phyloP scores from a whole-genome alignment of 2,113 vertebrate genomes.

The Micromys minutus region DNA sequence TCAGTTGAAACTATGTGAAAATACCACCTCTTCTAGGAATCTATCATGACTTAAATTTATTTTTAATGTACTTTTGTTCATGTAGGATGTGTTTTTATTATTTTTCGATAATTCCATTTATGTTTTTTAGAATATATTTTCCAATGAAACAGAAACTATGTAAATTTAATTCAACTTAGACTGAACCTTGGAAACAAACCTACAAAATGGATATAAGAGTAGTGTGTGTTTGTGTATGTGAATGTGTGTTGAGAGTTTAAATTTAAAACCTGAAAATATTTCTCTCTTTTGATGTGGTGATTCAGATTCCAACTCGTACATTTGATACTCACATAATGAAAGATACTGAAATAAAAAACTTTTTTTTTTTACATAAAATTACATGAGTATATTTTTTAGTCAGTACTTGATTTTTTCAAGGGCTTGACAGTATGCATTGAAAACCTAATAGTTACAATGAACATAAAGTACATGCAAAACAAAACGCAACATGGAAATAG shows the following conservation, averaged over 20 bases:
- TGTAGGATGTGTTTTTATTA: not conserved
- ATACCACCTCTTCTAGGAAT: slow-evolving; percentile 6
- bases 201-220: not conserved
- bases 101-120: not conserved
- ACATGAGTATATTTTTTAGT: too few species aligned
- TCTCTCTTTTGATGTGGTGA: not conserved
- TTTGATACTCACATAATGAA: not conserved
- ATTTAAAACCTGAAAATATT: slow-evolving; percentile 25
- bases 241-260: not conserved
- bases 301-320: not conserved
- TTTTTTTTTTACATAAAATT: too few species aligned
- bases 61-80: not conserved
- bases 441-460: too few species aligned
- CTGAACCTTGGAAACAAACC: slow-evolving; percentile 38
- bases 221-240: not conserved
- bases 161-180: not conserved
- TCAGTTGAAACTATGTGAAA: slow-evolving; percentile 5
- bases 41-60: not conserved
- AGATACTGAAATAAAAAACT: slow-evolving; percentile 37
- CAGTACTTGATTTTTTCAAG: too few species aligned
- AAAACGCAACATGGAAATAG: too few species aligned
- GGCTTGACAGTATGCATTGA: too few species aligned
- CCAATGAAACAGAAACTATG: not conserved
- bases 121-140: slow-evolving; percentile 41
- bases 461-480: too few species aligned